Base-by-base conservation (phyloP, 2,888 invertebrate genomes). In the Melanargia galathea region DNA sequence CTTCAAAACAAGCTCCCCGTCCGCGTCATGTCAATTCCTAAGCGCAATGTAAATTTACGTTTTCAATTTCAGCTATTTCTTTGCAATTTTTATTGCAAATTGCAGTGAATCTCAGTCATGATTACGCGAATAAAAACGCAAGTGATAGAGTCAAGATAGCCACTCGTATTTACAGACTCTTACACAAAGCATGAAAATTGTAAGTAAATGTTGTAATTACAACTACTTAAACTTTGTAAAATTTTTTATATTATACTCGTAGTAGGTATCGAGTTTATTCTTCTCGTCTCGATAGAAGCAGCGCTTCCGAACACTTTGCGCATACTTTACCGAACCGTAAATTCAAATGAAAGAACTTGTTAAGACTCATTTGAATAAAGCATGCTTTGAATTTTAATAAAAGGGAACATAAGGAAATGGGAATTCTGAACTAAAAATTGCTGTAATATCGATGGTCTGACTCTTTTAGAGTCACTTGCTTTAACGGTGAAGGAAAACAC, bases 101-200 rank as follows among this genome's bases (percentile, higher is more conserved):
- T 40, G 18, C 20, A 20, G 26, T 43, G 35, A 43, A 49, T 54
- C 20, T 22, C 46, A n/a, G 59, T 60, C 18, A 56, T 58, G 43
- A 16, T 7, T 38, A 13, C 7, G n/a, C 22, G 24, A 45, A 48
- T 43, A 48, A 30, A 54, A 26, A 38, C 22, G 7, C 11, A 16
- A n/a, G 33, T 33, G 3, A n/a, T 46, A 51, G 35, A 62, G 56
- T 62, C 45, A 24, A 51, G 62, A 55, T 60, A 45, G 45, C 7
- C 26, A 5, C n/a, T 35, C n/a, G n/a, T n/a, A n/a, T n/a, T n/a
- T n/a, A n/a, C n/a, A 43, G 57, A 48, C 52, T 48, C 18, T n/a
- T 43, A 20, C 22, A 33, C 24, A 38, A 43, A 48, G 30, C 45
- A 63, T 54, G 63, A 46, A 59, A 54, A 59, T 46, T 59, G 59